A percentile compares a stretch with the other conserved stretches of the same genome.
Evolutionary conservation across 30 jellyfish, hydroid and myxozoan species (phyloP).

Genomic region (Phacellophora camtschatica): DNA sequence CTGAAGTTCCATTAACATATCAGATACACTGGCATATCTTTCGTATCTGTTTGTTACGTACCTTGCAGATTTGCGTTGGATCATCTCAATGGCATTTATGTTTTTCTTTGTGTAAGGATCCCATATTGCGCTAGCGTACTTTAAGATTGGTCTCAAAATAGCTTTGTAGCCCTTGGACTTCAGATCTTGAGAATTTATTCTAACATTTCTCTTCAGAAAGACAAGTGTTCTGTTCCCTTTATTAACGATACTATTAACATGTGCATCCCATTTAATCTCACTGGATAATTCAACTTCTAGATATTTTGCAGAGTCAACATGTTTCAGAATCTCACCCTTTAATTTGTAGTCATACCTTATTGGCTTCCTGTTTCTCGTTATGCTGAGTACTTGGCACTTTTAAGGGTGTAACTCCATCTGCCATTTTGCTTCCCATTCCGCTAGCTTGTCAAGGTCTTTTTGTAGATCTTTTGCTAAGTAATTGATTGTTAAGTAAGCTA

Average conservation of each 20-base stretch:
- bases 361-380: slow-evolving; percentile 6
- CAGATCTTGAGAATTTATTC: neutral
- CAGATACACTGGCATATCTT: slow-evolving; percentile 15
- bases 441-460: slow-evolving; percentile 19
- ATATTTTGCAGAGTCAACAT: slow-evolving; percentile 26
- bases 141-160: slow-evolving; percentile 8
- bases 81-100: slow-evolving; percentile 24
- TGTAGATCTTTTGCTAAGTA: slow-evolving; percentile 13
- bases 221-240: slow-evolving; percentile 11
- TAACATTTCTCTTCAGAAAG: neutral
- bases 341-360: neutral
- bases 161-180: slow-evolving; percentile 6
- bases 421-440: slow-evolving; percentile 25
- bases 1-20: neutral
- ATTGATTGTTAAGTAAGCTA: slow-evolving; percentile 9
- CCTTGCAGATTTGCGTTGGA: slow-evolving; percentile 43
- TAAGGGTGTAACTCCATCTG: slow-evolving; percentile 52
- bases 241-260: slow-evolving; percentile 1
- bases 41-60: slow-evolving; percentile 21
- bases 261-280: too few relatives aligned
- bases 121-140: slow-evolving; percentile 27
- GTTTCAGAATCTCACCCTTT: slow-evolving; percentile 21
- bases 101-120: slow-evolving; percentile 17
- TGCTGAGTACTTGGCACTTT: slow-evolving; percentile 13
- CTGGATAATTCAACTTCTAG: neutral